Percentiles rank a stretch among this genome's conserved stretches.
Evolutionary conservation across 2,888 invertebrate species (phyloP).

Genomic region (Pseudoips prasinana): DNA sequence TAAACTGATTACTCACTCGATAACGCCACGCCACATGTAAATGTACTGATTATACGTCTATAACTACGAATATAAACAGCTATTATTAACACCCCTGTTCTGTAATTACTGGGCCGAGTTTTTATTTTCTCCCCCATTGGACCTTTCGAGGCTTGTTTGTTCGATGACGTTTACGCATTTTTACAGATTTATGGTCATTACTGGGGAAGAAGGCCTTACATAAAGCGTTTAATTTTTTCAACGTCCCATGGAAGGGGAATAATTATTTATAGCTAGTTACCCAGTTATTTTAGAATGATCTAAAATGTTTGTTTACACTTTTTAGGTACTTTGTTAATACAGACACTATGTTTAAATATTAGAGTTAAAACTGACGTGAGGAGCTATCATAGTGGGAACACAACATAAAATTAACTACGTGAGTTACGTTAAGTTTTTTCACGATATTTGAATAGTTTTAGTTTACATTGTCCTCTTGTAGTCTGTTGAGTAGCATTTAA

Average conservation of each 20-base stretch:
- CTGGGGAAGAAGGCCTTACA: not conserved
- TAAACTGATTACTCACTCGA: conserved; percentile 67
- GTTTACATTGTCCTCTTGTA: too few relatives aligned
- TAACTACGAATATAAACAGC: conserved; percentile 38
- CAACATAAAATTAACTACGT: too few relatives aligned
- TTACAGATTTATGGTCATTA: not conserved
- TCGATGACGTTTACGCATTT: not conserved
- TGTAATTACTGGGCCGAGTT: conserved; percentile 7
- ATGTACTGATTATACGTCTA: conserved; percentile 49
- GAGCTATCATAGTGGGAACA: too few relatives aligned
- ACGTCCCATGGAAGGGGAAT: not conserved
- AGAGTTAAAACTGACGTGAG: too few relatives aligned
- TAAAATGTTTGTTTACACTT: too few relatives aligned
- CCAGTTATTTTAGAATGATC: too few relatives aligned
- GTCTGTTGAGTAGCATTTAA: too few relatives aligned
- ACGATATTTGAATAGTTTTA: too few relatives aligned
- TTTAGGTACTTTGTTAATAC: too few relatives aligned
- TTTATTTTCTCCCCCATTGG: not conserved
- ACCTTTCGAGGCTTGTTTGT: not conserved
- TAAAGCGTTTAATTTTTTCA: not conserved
- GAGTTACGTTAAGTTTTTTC: too few relatives aligned
- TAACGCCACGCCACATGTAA: conserved; percentile 59
- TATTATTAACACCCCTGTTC: conserved; percentile 19
- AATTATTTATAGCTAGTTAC: too few relatives aligned
- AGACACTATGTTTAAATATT: too few relatives aligned